Conservation (phyloP, 2,113 vertebrate species). For the Megaleporinus macrocephalus region DNA sequence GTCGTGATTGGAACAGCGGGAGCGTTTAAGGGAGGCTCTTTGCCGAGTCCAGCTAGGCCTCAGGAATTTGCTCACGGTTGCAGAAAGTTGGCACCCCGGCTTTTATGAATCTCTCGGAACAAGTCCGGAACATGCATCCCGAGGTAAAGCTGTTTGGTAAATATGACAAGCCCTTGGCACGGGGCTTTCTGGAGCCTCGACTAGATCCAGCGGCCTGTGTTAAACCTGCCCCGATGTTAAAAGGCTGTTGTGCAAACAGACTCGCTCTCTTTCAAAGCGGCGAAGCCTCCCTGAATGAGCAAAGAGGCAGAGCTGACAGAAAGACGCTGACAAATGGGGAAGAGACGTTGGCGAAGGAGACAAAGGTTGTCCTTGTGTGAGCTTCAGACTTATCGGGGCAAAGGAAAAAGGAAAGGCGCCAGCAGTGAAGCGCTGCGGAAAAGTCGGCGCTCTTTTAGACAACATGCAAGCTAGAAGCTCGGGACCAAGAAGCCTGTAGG, state of each 20-base stretch:
- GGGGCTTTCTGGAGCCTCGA: slow-evolving; percentile 9
- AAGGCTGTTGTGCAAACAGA: slow-evolving; percentile 42
- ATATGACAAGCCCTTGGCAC: slow-evolving; percentile 52
- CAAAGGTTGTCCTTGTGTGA: slow-evolving; percentile 26
- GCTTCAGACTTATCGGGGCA: slow-evolving; percentile 2
- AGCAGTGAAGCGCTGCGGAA: slow-evolving; percentile 1
- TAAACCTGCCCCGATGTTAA: slow-evolving; percentile 33
- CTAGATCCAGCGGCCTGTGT: not conserved
- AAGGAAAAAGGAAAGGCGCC: slow-evolving; percentile 16
- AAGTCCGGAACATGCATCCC: slow-evolving; percentile 44
- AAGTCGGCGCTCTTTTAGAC: not conserved
- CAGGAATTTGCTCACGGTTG: slow-evolving; percentile 27
- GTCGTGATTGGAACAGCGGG: slow-evolving; percentile 11
- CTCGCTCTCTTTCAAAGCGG: slow-evolving; percentile 22
- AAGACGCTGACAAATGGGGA: slow-evolving; percentile 36
- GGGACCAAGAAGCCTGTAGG: not conserved
- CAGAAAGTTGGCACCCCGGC: slow-evolving; percentile 37
- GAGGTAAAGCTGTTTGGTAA: slow-evolving; percentile 47
- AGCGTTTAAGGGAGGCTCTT: slow-evolving; percentile 13
- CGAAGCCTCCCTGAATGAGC: slow-evolving; percentile 14
- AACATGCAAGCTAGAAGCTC: slow-evolving; percentile 16
- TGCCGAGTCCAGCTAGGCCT: not conserved
- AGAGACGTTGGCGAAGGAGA: not conserved
- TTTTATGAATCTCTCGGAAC: slow-evolving; percentile 34
- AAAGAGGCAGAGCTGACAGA: slow-evolving; percentile 26